Evolutionary conservation across 2,797 vertebrate species (phyloP).

Genomic region (Alectoris magna): DNA sequence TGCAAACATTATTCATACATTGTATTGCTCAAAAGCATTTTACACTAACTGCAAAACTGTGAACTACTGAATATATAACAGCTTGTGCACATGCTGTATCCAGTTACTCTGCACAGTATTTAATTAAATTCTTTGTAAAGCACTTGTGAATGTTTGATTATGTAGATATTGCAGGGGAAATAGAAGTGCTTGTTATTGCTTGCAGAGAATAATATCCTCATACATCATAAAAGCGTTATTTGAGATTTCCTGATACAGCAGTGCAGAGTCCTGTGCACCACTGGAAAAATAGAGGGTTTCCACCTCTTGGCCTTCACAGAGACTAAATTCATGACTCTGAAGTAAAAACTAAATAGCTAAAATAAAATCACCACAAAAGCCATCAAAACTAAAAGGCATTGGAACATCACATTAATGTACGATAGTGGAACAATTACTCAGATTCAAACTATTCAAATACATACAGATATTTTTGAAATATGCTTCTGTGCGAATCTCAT

Average conservation of each 20-base stretch:
- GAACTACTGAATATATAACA: slow-evolving; percentile 29
- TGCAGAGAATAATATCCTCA: slow-evolving; percentile 45
- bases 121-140: slow-evolving; percentile 61
- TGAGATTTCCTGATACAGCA: slow-evolving; percentile 49
- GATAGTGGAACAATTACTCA: background rate
- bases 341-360: slow-evolving; percentile 6
- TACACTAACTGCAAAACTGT: slow-evolving; percentile 15
- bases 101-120: slow-evolving; percentile 35
- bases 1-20: slow-evolving; percentile 2
- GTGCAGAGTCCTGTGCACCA: background rate
- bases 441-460: background rate
- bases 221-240: slow-evolving; percentile 35
- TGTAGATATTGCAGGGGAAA: slow-evolving; percentile 51
- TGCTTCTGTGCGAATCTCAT: background rate
- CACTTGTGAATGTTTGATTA: slow-evolving; percentile 57
- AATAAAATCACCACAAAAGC: slow-evolving; percentile 33
- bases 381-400: background rate
- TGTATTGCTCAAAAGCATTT: background rate
- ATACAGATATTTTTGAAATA: background rate
- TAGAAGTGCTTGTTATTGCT: slow-evolving; percentile 28
- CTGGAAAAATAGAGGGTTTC: slow-evolving; percentile 45
- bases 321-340: slow-evolving; percentile 35
- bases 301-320: slow-evolving; percentile 58
- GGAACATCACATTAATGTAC: background rate
- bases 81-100: slow-evolving; percentile 7